A percentile compares a stretch with the other conserved stretches of the same genome.
Conservation (phyloP, 2,888 invertebrate genomes). For the Lampropteryx suffumata region DNA sequence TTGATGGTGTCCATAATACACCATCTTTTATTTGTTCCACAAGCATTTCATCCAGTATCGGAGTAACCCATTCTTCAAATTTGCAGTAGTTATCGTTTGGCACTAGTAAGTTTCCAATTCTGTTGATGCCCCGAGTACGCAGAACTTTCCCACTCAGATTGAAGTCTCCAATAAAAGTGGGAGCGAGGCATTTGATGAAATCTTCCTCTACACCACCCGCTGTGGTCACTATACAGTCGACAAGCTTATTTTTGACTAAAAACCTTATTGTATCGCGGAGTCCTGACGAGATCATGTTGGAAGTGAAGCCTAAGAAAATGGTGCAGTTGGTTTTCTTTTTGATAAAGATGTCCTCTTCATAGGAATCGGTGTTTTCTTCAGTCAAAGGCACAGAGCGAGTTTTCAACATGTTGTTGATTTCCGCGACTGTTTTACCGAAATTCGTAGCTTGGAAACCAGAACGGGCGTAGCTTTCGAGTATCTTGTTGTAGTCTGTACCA, state of each 20-base stretch:
- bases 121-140: conserved; percentile 93
- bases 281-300: conserved; percentile 98
- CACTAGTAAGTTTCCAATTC: conserved; percentile 94
- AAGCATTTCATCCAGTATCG: conserved; percentile 94
- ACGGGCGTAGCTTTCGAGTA: conserved; percentile 89
- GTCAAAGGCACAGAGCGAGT: conserved; percentile 87
- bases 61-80: conserved; percentile 99
- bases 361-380: conserved; percentile 85
- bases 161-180: conserved; percentile 97
- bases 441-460: conserved; percentile 99
- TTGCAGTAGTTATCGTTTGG: conserved; percentile 99
- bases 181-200: conserved; percentile 98
- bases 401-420: conserved; percentile 95
- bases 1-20: conserved; percentile 92
- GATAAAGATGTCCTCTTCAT: conserved; percentile 92
- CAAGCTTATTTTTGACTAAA: conserved; percentile 84
- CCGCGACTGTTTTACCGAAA: conserved; percentile 94
- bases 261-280: conserved; percentile 95
- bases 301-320: conserved; percentile 98
- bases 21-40: conserved; percentile 90
- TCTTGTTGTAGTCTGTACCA: conserved; percentile 92
- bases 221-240: conserved; percentile 98
- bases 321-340: conserved; percentile 92
- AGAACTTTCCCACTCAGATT: conserved; percentile 90
- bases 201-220: conserved; percentile 99